Conservation (phyloP, 2,113 vertebrate genomes). For the Trachemys scripta region DNA sequence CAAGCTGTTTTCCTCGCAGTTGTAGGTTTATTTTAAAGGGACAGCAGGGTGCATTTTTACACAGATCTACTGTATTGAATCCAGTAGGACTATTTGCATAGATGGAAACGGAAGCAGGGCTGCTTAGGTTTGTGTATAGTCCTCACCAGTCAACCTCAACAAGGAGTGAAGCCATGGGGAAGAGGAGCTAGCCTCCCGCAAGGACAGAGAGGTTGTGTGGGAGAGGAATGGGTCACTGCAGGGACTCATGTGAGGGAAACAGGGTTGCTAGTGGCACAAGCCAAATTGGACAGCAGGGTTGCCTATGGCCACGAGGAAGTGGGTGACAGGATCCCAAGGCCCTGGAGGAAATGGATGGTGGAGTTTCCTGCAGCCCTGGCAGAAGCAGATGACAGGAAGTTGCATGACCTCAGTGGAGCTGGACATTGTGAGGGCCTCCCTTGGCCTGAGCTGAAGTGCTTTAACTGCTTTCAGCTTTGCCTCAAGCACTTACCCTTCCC, state of each 20-base stretch:
- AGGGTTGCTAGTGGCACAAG: not conserved
- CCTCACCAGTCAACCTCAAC: not conserved
- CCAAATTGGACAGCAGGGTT: not conserved
- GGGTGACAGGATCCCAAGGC: rapidly evolving
- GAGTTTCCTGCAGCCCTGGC: not conserved
- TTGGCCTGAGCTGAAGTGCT: not conserved
- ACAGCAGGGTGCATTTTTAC: not conserved
- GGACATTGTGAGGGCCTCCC: not conserved
- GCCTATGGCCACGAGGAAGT: not conserved
- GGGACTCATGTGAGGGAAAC: not conserved
- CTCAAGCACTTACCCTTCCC: not conserved
- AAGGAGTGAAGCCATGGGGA: not conserved
- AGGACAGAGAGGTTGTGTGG: not conserved
- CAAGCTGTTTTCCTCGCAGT: constrained; percentile 9
- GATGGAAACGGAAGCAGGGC: not conserved
- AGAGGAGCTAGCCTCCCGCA: not conserved
- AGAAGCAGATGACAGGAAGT: not conserved
- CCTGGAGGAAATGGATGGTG: not conserved
- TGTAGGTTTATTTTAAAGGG: not conserved
- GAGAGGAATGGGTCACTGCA: not conserved
- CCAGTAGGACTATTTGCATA: constrained; percentile 6
- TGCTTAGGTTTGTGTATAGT: not conserved
- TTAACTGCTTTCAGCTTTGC: not conserved
- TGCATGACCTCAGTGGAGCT: not conserved
- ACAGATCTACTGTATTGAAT: constrained; percentile 13